These are phyloP conservation scores for Megalurothrips usitatus DNA, from an alignment of 2,888 invertebrate genomes.

Conservation along the genomic window DNA sequence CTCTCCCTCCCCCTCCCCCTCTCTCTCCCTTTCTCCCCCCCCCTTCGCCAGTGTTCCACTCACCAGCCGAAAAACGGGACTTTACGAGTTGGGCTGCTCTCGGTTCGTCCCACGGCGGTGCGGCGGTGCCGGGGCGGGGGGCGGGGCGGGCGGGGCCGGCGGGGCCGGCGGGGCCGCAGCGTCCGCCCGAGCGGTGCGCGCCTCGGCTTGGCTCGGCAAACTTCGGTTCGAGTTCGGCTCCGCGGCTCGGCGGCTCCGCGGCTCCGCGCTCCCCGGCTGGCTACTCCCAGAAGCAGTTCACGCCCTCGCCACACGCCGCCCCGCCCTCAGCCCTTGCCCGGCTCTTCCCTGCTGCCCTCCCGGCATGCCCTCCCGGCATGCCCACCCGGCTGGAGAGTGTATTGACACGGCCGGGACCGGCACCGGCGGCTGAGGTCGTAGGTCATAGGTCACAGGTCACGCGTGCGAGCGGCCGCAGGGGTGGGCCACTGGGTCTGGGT, in stretches of 20 bases:
- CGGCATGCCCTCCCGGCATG: background rate
- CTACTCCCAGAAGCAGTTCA: too few species aligned
- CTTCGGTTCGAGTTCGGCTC: slow-evolving; percentile 7
- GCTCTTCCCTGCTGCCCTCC: background rate
- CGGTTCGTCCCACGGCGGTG: background rate
- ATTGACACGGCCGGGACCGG: too few species aligned
- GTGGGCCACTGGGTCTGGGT: too few species aligned
- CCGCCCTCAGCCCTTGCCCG: background rate
- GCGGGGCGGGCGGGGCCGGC: background rate
- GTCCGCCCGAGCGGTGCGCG: background rate
- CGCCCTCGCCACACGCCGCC: too few species aligned
- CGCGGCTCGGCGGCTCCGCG: background rate
- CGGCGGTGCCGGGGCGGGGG: background rate
- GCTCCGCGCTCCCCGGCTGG: background rate
- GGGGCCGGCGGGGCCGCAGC: background rate
- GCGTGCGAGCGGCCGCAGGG: too few species aligned
- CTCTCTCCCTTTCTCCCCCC: background rate
- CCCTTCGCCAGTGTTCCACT: slow-evolving; percentile 15
- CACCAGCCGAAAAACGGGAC: slow-evolving; percentile 21
- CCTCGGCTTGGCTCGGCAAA: background rate
- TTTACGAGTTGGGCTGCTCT: slow-evolving; percentile 18
- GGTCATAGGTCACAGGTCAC: too few species aligned
- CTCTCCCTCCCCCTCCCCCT: too few species aligned
- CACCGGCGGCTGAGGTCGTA: background rate
- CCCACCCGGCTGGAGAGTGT: background rate